Base-by-base conservation (phyloP, 2,797 vertebrate species). In the Mus caroli region DNA sequence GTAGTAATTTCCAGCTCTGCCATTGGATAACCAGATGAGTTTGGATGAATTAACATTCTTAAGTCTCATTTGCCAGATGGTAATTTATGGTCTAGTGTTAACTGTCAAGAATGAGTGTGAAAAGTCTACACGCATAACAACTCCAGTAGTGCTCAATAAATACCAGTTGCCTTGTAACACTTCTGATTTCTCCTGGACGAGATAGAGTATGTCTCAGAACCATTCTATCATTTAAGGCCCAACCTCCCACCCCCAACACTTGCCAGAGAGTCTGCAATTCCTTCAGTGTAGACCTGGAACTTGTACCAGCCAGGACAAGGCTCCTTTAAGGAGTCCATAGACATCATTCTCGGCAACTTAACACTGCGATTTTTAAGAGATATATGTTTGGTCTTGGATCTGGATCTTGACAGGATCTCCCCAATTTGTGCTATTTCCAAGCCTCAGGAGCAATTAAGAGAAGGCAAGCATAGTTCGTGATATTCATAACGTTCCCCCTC, bases 121-220 rank as follows among this genome's bases (percentile, higher is more conserved):
- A 88, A 96, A 92, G 84, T 43, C 89, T 82, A 90, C 26, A 71
- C 46, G 4, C 46, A 46, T 54, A 76, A 40, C 31, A 91, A 94
- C 95, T 88, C 37, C 9, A 90, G n/a, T 37, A 87, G 69, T 87
- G 54, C 24, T 87, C 85, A 28, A 24, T 85, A 95, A 96, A 95
- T 79, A 78, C 37, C 69, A 86, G 28, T 54, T 56, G 54, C 62
- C 46, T 73, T 89, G 34, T 69, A 93, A 80, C 22, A 77, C 79
- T 92, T 79, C 34, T 67, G 7, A 46, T 46, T 46, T 97, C 92
- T 91, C 60, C 75, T 77, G 24, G 52, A 43, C n/a, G 90, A 91
- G 2, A 71, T 1, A 94, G 26, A 92, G 54, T 79, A 5, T 92
- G 71, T 79, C 76, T 76, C 76, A 40, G 28, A 43, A 11, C 5